A percentile compares a stretch with the other conserved stretches of the same genome.
phyloP scores from a whole-genome alignment of 2,888 invertebrate genomes.

The Tetramorium bicarinatum region DNA sequence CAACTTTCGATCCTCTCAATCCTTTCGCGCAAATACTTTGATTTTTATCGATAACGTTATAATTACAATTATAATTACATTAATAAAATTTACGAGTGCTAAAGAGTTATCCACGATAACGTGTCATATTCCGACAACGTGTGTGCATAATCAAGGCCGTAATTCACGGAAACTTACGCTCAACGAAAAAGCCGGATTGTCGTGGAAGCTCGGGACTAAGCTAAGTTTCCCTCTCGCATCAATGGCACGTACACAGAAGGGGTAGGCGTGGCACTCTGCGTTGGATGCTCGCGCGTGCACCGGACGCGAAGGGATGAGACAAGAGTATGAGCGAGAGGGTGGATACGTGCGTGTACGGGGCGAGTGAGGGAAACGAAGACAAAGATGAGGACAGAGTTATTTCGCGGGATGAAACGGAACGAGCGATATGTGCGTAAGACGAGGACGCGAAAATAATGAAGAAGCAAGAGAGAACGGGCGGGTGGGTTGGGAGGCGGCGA shows the following conservation, averaged over 20 bases:
- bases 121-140: neutral
- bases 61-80: neutral
- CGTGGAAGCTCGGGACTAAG: slow-evolving; percentile 63
- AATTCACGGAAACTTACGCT: slow-evolving; percentile 25
- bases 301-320: slow-evolving; percentile 54
- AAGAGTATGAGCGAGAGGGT: slow-evolving; percentile 26
- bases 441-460: slow-evolving; percentile 52
- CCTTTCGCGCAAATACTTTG: too few species aligned
- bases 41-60: neutral
- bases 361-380: slow-evolving; percentile 27
- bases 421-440: slow-evolving; percentile 16
- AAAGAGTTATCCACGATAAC: neutral
- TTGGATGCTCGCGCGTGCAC: slow-evolving; percentile 77
- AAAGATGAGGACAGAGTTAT: slow-evolving; percentile 51
- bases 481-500: neutral
- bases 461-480: slow-evolving; percentile 30
- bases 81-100: neutral
- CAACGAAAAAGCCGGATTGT: slow-evolving; percentile 23
- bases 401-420: slow-evolving; percentile 44
- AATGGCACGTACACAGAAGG: slow-evolving; percentile 71
- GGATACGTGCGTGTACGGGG: slow-evolving; percentile 44
- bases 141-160: neutral
- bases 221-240: slow-evolving; percentile 69
- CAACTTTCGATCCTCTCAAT: neutral
- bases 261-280: slow-evolving; percentile 81